phyloP scores from a whole-genome alignment of 2,888 invertebrate species.

The Slavum lentiscoides region DNA sequence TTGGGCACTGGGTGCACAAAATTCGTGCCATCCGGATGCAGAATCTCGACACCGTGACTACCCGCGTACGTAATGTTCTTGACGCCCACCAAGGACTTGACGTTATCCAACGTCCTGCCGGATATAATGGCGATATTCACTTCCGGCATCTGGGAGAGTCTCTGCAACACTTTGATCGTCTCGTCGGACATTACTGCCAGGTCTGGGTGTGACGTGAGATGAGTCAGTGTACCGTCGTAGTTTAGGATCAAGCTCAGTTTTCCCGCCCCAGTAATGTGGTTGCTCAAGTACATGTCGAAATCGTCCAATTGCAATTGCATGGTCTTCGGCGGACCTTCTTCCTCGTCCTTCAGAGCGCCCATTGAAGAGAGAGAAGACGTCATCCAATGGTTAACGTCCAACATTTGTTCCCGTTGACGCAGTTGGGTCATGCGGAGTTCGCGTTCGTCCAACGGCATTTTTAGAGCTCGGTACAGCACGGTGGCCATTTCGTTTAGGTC shows the following conservation, averaged over 20 bases:
- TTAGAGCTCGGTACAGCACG: conserved; percentile 60
- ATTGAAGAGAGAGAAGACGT: conserved; percentile 60
- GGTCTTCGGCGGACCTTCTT: conserved; percentile 58
- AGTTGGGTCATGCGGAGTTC: conserved; percentile 60
- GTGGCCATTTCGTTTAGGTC: conserved; percentile 61
- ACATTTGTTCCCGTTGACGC: conserved; percentile 59
- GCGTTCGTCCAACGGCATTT: conserved; percentile 61
- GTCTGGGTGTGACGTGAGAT: conserved; percentile 61
- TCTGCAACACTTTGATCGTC: conserved; percentile 60
- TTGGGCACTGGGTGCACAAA: conserved; percentile 61
- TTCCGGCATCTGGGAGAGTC: conserved; percentile 60
- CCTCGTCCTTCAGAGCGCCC: conserved; percentile 58
- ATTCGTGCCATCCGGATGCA: conserved; percentile 61
- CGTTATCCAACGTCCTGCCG: conserved; percentile 60
- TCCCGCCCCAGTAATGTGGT: conserved; percentile 59
- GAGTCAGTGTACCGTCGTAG: conserved; percentile 62
- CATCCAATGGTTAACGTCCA: conserved; percentile 61
- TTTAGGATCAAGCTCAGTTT: conserved; percentile 61
- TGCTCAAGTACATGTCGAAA: conserved; percentile 59
- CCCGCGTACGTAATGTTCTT: conserved; percentile 61
- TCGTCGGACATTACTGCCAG: conserved; percentile 60
- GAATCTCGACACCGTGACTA: conserved; percentile 61
- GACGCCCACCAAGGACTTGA: conserved; percentile 60
- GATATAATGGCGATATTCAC: conserved; percentile 61
- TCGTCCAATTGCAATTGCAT: conserved; percentile 60